These are phyloP conservation scores for Leptopilina clavipes DNA, from an alignment of 1,140 invertebrate genomes.

Conservation along the genomic window DNA sequence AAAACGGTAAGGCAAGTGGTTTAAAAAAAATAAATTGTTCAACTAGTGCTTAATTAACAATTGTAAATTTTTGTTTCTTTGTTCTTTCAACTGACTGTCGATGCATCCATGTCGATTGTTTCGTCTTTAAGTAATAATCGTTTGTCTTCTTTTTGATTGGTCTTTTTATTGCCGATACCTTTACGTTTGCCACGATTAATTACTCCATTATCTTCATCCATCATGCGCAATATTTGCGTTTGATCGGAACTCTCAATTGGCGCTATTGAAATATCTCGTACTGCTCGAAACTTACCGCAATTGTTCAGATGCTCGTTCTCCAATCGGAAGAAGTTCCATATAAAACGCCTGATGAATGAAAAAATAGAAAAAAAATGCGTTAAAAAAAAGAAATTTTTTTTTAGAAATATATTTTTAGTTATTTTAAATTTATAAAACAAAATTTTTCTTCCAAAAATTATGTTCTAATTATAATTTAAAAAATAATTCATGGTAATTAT, in stretches of 20 bases:
- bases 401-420: neutral
- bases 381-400: neutral
- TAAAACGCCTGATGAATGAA: slow-evolving; percentile 85
- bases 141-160: slow-evolving; percentile 73
- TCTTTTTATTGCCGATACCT: slow-evolving; percentile 72
- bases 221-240: slow-evolving; percentile 92
- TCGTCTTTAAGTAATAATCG: slow-evolving; percentile 76
- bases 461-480: too few species aligned
- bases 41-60: slow-evolving; percentile 30
- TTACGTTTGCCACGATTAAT: slow-evolving; percentile 82
- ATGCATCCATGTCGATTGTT: slow-evolving; percentile 72
- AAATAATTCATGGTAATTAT: too few species aligned
- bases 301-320: slow-evolving; percentile 99
- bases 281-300: slow-evolving; percentile 99
- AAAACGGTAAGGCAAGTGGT: slow-evolving; percentile 9
- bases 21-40: neutral
- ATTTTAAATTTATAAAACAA: neutral
- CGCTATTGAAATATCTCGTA: slow-evolving; percentile 98
- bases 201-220: slow-evolving; percentile 95
- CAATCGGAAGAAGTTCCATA: slow-evolving; percentile 99
- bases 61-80: neutral
- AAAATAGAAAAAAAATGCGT: slow-evolving; percentile 9
- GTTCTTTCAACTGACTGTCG: slow-evolving; percentile 68
- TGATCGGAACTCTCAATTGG: slow-evolving; percentile 96
- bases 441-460: too few species aligned